Base-by-base conservation (phyloP, 2,888 invertebrate genomes). In the Eumerus sabulonum region DNA sequence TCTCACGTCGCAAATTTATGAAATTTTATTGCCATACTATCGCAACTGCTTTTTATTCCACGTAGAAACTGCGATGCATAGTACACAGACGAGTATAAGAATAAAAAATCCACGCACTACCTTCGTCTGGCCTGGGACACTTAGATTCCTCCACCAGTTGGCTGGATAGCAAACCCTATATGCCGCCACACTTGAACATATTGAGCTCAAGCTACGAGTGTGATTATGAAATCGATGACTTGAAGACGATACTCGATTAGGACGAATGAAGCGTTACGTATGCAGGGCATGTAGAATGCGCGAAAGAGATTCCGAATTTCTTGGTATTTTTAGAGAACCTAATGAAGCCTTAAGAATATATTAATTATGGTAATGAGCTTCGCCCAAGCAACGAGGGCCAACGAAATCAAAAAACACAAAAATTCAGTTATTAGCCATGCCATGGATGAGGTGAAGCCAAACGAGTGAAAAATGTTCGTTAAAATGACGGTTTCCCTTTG, bases 1-100 rank as follows among this genome's bases (percentile, higher is more conserved):
- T 74, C 79, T 79, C 79, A 79, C 79, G 79, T 79, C 73, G 79
- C 79, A 79, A 79, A 79, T 79, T 79, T 79, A 79, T 79, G 74
- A 68, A 79, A 79, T 79, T 79, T 79, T 79, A 79, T 79, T 79
- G 74, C 79, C 74, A 79, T 79, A 79, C 74, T 74, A 74, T 70
- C 64, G 74, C 74, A 74, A 74, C 68, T 59, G 79, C 74, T 79
- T 79, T 79, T 70, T 74, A 79, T 74, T 68, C 74, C 63, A 70
- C 63, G 68, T 68, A 77, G 74, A 66, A 74, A 74, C 74, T 79
- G 68, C 73, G 74, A 60, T 74, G 79, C 79, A 79, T 74, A 79
- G n/a, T n/a, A n/a, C n/a, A n/a, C n/a, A n/a, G n/a, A n/a, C n/a
- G n/a, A n/a, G n/a, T 79, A 79, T 7, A 79, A 79, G 74, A 79